These are phyloP conservation scores for Metopolophium dirhodum DNA, from an alignment of 1,140 invertebrate species.

Conservation along the genomic window DNA sequence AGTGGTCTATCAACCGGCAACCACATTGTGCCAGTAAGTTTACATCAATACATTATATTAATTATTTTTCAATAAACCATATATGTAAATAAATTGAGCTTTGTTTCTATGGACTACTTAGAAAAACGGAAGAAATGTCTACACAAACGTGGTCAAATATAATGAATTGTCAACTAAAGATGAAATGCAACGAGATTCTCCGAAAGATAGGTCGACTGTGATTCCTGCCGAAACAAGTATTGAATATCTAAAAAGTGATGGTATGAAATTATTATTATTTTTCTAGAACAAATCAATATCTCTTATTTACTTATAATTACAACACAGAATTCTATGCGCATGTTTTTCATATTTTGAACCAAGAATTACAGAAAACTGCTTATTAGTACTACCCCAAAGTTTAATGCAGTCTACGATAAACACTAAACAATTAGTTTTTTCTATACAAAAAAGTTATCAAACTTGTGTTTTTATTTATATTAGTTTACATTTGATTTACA, in stretches of 20 bases:
- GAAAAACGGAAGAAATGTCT: conserved; percentile 25
- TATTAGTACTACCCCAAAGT: no score
- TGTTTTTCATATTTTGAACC: background rate
- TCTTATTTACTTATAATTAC: background rate
- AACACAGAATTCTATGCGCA: background rate
- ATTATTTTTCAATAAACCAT: background rate
- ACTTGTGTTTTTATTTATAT: no score
- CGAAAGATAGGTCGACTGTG: conserved; percentile 72
- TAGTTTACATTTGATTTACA: no score
- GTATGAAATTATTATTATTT: conserved; percentile 62
- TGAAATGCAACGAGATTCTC: conserved; percentile 62
- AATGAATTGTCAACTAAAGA: background rate
- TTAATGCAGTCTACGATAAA: no score
- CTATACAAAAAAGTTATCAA: no score
- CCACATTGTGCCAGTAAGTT: conserved; percentile 13
- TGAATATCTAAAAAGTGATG: conserved; percentile 80
- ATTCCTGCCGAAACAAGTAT: conserved; percentile 86
- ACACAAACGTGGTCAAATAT: background rate
- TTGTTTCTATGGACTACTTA: background rate
- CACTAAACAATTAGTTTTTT: no score
- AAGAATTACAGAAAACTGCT: background rate
- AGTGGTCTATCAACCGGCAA: background rate
- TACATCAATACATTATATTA: background rate
- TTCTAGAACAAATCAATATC: background rate
- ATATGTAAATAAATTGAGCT: background rate